Conservation (phyloP, 2,797 vertebrate species). For the Clarias fuscus region DNA sequence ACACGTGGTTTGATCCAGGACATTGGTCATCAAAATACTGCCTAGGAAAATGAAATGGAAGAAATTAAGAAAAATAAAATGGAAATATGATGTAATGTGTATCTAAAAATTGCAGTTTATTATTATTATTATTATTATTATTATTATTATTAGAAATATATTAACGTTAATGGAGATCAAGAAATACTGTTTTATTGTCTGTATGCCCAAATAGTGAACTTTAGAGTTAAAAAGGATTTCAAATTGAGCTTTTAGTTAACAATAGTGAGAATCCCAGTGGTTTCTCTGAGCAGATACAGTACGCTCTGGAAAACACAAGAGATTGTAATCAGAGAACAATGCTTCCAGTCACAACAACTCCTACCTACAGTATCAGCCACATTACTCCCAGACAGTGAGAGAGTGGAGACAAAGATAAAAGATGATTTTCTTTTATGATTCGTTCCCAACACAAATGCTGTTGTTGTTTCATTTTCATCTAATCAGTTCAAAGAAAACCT, state of each 20-base stretch:
- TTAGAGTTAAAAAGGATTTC: background rate
- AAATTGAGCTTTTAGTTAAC: background rate
- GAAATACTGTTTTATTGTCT: background rate
- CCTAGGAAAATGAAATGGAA: background rate
- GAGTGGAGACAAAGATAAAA: background rate
- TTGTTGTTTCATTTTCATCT: background rate
- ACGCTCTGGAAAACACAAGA: conserved; percentile 6
- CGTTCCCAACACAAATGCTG: background rate
- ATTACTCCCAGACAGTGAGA: background rate
- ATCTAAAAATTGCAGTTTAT: background rate
- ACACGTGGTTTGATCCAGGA: background rate
- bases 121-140: too few species aligned
- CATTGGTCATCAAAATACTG: background rate
- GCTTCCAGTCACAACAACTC: conserved; percentile 10
- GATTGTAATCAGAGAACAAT: conserved; percentile 8
- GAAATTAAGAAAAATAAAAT: too few species aligned
- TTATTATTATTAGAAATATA: background rate
- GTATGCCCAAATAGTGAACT: background rate
- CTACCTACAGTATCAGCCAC: background rate
- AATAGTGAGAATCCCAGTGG: background rate
- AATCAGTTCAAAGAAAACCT: background rate
- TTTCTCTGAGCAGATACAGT: background rate
- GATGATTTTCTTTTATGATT: background rate
- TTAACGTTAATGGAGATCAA: background rate
- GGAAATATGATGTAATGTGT: background rate